Percentiles rank a stretch among this genome's conserved stretches.
Evolutionary conservation across 2,113 vertebrate genomes (phyloP).

Genomic region (Calidris pugnax): DNA sequence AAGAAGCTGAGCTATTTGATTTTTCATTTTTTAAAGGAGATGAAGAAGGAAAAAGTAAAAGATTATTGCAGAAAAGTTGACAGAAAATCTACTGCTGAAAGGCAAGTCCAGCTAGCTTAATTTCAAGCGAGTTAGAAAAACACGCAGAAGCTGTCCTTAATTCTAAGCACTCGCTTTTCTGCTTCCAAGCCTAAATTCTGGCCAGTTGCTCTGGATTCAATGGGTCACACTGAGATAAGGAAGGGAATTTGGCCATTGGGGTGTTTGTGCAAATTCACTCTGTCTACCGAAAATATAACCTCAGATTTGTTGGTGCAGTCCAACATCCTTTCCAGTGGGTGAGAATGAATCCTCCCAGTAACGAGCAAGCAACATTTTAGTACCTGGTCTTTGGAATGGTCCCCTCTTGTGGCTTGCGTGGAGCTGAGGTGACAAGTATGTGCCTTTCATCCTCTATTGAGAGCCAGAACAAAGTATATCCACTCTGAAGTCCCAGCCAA

Average conservation of each 20-base stretch:
- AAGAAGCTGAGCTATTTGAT: neutral
- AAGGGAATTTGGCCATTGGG: neutral
- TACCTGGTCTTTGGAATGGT: neutral
- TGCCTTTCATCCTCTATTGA: neutral
- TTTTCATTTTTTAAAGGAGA: neutral
- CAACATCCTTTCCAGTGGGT: neutral
- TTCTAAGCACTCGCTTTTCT: neutral
- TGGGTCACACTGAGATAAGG: neutral
- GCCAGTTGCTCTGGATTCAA: neutral
- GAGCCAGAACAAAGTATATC: neutral
- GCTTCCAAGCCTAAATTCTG: neutral
- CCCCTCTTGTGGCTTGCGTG: neutral
- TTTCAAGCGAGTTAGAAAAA: neutral
- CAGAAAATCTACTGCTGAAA: neutral
- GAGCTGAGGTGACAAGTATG: neutral
- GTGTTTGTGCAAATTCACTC: neutral
- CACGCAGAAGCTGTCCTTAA: neutral
- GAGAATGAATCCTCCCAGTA: neutral
- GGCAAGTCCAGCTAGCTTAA: neutral
- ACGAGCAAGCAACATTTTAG: neutral
- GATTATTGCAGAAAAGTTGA: neutral
- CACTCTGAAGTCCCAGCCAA: neutral
- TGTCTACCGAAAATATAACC: neutral
- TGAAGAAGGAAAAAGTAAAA: neutral
- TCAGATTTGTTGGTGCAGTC: neutral